These are phyloP conservation scores for Channallabes apus DNA, from an alignment of 2,797 vertebrate species.

Conservation along the genomic window DNA sequence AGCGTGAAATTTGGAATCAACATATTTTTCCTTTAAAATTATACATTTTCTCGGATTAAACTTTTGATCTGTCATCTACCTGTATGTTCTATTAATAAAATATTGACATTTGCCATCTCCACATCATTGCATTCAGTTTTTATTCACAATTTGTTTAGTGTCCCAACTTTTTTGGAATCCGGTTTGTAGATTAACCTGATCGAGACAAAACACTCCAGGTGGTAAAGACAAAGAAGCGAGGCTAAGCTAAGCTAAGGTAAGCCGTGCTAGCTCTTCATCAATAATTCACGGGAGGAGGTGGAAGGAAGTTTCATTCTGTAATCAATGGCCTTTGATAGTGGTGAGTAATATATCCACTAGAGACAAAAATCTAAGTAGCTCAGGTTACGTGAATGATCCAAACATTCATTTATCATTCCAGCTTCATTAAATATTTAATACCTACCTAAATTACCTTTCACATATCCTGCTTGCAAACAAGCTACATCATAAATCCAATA, in stretches of 20 bases:
- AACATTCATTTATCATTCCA: constrained; percentile 16
- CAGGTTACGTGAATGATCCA: constrained; percentile 11
- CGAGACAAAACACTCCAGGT: background rate
- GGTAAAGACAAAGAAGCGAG: background rate
- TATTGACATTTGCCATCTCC: too few relatives aligned
- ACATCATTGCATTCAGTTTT: too few relatives aligned
- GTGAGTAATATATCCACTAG: constrained; percentile 24
- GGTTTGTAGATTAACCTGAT: background rate
- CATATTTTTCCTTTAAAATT: too few relatives aligned
- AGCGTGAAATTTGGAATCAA: too few relatives aligned
- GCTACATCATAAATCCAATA: background rate
- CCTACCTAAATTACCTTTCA: constrained; percentile 6
- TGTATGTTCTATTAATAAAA: too few relatives aligned
- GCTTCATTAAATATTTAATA: constrained; percentile 15
- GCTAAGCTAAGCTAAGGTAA: constrained; percentile 18
- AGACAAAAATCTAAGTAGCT: constrained; percentile 34
- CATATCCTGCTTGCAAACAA: background rate
- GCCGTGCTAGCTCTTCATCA: constrained; percentile 17
- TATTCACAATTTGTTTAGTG: too few relatives aligned
- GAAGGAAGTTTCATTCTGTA: constrained; percentile 18
- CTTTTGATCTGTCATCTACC: too few relatives aligned
- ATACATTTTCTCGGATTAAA: too few relatives aligned
- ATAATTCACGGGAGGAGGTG: constrained; percentile 46
- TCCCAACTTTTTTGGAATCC: too few relatives aligned
- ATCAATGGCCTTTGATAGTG: constrained; percentile 34